Base-by-base conservation (phyloP, 2,113 vertebrate genomes). In the Antennarius striatus region DNA sequence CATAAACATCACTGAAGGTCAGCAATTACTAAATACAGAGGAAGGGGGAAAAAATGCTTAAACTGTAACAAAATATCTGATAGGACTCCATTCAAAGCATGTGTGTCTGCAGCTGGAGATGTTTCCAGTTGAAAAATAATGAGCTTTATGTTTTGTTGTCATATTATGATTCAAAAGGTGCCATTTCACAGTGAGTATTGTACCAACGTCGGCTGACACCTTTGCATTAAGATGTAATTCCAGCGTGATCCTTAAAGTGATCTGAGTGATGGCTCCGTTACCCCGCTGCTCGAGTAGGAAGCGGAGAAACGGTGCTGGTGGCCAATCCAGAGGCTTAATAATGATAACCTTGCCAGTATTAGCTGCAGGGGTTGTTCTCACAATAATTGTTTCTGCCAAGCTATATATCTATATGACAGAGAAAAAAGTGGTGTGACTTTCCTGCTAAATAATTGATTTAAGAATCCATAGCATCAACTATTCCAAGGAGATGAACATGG, bases 331-430 rank as follows among this genome's bases (percentile, higher is more conserved):
- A 81, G 81, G 68, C 88, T 89, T 78, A 65, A 73, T 85, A 71
- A 81, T 85, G 86, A 92, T 91, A 89, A 91, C 86, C 84, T 89
- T 73, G 12, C 70, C 63, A 53, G 65, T 66, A 75, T 82, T 89
- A 92, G 93, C 96, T 94, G 91, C 92, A 84, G 91, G 94, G 94
- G 86, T 85, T 77, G 91, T 88, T 84, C 89, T 82, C 84, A 80
- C 86, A 89, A 90, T 94, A 95, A 97, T 95, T 94, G 93, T 95
- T 97, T 90, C 94, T 94, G 92, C 93, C 93, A 95, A 93, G 67
- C 92, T 86, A 95, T 95, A 95, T 89, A 95, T 95, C 93, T 94
- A 82, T 88, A 89, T 94, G 94, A 94, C 95, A 94, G 91, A 91
- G 90, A 92, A 52, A 73, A 92, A 87, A 91, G 91, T 92, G 91